Conservation (phyloP, 2,113 vertebrate genomes). For the Crotalus tigris region DNA sequence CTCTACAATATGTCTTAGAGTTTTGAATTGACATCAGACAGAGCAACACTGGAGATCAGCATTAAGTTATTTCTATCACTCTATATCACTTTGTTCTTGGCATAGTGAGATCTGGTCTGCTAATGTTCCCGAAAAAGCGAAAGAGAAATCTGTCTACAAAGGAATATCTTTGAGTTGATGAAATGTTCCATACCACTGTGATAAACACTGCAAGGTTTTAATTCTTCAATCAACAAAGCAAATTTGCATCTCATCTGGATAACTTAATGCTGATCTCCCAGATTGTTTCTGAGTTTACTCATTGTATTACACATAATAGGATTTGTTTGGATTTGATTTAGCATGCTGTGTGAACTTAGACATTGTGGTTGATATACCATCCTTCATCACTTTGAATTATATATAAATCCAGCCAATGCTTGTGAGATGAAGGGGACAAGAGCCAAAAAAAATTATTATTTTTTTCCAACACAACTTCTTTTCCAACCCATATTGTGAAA, state of each 20-base stretch:
- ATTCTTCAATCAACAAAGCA: slow-evolving; percentile 29
- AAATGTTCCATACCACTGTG: slow-evolving; percentile 36
- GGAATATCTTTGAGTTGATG: neutral
- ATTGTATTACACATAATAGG: neutral
- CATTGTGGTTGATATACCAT: neutral
- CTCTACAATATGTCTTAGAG: slow-evolving; percentile 41
- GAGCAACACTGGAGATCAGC: slow-evolving; percentile 17
- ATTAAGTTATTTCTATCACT: slow-evolving; percentile 17
- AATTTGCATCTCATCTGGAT: neutral
- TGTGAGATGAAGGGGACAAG: neutral
- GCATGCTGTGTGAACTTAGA: neutral
- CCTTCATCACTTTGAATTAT: neutral
- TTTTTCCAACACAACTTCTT: neutral
- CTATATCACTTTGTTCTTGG: slow-evolving; percentile 36
- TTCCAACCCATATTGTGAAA: neutral
- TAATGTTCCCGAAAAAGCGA: neutral
- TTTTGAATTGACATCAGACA: slow-evolving; percentile 33
- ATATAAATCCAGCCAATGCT: neutral
- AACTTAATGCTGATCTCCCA: neutral
- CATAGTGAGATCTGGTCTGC: neutral
- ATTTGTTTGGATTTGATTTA: neutral
- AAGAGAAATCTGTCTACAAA: neutral
- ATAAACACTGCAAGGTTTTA: slow-evolving; percentile 25
- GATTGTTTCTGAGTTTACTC: neutral
- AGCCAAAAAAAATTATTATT: neutral